phyloP scores from a whole-genome alignment of 2,888 invertebrate genomes.

The Drosophila anomalata region DNA sequence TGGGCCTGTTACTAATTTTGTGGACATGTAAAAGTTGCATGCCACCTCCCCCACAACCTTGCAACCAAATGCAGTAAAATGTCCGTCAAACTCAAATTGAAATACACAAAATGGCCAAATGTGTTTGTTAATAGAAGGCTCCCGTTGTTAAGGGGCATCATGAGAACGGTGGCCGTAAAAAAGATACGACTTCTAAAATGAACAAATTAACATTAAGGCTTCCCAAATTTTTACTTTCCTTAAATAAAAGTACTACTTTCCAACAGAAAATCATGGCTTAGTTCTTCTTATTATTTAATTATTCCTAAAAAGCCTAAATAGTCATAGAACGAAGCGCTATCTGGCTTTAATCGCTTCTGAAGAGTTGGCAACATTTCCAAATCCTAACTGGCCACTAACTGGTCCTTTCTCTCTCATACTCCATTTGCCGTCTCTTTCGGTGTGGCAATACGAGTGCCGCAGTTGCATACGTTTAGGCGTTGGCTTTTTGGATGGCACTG shows the following conservation, averaged over 20 bases:
- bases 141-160: constrained; percentile 27
- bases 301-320: background rate
- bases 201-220: constrained; percentile 2
- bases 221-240: background rate
- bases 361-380: constrained; percentile 6
- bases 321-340: background rate
- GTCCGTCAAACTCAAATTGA: constrained; percentile 26
- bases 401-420: background rate
- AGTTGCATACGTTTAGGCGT: constrained; percentile 49
- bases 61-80: constrained; percentile 28
- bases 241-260: background rate
- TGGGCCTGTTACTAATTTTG: constrained; percentile 65
- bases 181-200: constrained; percentile 19
- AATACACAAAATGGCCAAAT: constrained; percentile 22
- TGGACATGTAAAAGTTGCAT: constrained; percentile 46
- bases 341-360: background rate
- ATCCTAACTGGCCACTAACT: constrained; percentile 12
- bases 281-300: no score
- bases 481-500: constrained; percentile 23
- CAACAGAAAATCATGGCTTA: no score
- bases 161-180: constrained; percentile 16
- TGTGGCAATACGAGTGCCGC: constrained; percentile 4
- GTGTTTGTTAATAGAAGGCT: constrained; percentile 32
- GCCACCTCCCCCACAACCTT: background rate
- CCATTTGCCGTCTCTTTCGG: background rate